phyloP scores from a whole-genome alignment of 2,888 invertebrate species.

The Cistogaster globosa region DNA sequence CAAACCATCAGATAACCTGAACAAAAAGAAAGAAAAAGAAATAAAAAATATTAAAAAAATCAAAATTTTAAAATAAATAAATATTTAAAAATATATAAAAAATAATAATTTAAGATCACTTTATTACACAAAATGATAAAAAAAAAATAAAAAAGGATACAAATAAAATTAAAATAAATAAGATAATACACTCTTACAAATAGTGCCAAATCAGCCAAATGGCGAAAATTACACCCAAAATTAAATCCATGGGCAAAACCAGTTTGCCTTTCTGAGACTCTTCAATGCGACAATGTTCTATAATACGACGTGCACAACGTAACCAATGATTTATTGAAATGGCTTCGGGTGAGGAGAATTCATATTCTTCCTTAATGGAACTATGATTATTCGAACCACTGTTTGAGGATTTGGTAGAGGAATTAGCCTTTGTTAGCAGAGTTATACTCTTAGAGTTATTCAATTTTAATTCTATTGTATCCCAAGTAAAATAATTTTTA shows the following conservation, averaged over 20 bases:
- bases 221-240: constrained; percentile 76
- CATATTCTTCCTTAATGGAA: constrained; percentile 76
- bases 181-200: constrained; percentile 73
- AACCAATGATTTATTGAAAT: constrained; percentile 79
- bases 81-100: constrained; percentile 16
- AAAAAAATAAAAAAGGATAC: neutral
- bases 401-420: constrained; percentile 20
- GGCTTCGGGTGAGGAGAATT: constrained; percentile 78
- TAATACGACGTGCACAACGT: constrained; percentile 77
- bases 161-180: constrained; percentile 28
- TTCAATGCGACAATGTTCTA: constrained; percentile 77
- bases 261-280: constrained; percentile 76
- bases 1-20: constrained; percentile 54
- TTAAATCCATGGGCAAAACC: constrained; percentile 80
- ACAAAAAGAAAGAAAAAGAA: neutral
- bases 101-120: constrained; percentile 49
- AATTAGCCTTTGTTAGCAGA: constrained; percentile 74
- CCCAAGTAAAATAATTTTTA: constrained; percentile 80
- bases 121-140: constrained; percentile 33
- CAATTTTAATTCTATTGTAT: constrained; percentile 79
- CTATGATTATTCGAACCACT: neutral
- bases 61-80: neutral
- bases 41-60: no score
- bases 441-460: constrained; percentile 79
- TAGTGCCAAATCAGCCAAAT: constrained; percentile 81